Conservation (phyloP, 2,888 invertebrate genomes). For the Limnephilus lunatus region DNA sequence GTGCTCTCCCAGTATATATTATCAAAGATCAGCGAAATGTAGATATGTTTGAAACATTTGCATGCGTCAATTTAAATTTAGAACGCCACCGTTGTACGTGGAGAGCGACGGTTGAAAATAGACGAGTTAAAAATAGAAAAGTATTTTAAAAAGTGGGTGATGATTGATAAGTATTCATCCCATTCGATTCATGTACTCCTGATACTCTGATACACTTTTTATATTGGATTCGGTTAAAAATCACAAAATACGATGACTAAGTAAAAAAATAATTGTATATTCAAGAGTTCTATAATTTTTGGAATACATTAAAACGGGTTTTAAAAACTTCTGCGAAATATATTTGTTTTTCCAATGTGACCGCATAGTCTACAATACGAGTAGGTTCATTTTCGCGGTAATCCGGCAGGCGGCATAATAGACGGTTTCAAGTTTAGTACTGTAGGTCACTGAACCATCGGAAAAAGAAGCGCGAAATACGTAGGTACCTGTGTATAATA, state of each 20-base stretch:
- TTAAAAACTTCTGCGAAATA: not conserved
- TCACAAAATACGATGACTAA: no score
- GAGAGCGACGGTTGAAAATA: constrained; percentile 43
- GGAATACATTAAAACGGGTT: no score
- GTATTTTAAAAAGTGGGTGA: constrained; percentile 55
- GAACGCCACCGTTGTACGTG: constrained; percentile 39
- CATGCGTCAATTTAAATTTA: constrained; percentile 51
- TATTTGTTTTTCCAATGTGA: not conserved
- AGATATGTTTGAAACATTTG: not conserved
- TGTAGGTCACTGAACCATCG: constrained; percentile 44
- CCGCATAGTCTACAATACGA: not conserved
- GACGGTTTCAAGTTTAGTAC: constrained; percentile 45
- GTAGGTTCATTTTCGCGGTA: not conserved
- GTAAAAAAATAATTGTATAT: no score
- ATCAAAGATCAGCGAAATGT: not conserved
- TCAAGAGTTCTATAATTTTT: not conserved
- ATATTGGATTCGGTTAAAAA: not conserved
- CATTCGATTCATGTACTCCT: constrained; percentile 5
- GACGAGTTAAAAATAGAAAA: constrained; percentile 53
- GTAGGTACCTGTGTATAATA: not conserved
- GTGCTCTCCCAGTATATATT: constrained; percentile 46
- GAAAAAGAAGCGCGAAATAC: constrained; percentile 47
- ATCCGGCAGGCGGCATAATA: not conserved
- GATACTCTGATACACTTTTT: constrained; percentile 19
- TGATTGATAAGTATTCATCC: constrained; percentile 39